Conservation (phyloP, 1,140 invertebrate species). For the Maniola jurtina region DNA sequence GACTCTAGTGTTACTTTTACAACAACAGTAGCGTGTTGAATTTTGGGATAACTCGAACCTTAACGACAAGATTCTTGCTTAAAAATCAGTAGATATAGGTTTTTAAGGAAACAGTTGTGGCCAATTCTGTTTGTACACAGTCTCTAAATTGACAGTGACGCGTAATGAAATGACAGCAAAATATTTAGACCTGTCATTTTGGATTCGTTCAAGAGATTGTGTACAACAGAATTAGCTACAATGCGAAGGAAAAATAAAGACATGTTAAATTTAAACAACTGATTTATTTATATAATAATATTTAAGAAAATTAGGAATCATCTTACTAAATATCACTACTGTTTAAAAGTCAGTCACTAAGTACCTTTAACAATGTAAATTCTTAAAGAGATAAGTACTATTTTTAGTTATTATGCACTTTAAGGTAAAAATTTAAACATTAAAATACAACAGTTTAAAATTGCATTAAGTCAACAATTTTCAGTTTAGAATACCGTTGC, state of each 20-base stretch:
- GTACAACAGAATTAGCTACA: neutral
- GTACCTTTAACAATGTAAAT: constrained; percentile 18
- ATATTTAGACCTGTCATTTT: too few species aligned
- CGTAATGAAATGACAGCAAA: too few species aligned
- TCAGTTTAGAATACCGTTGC: constrained; percentile 9
- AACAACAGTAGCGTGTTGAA: too few species aligned
- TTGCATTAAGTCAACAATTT: constrained; percentile 16
- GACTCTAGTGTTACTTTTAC: too few species aligned
- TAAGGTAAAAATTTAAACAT: constrained; percentile 9
- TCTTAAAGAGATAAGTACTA: constrained; percentile 3
- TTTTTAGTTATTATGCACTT: constrained; percentile 22
- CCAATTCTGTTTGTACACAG: too few species aligned
- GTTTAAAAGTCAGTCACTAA: constrained; percentile 46
- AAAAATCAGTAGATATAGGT: too few species aligned
- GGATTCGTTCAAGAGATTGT: too few species aligned
- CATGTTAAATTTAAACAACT: constrained; percentile 50
- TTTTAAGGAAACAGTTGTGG: too few species aligned
- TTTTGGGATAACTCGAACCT: too few species aligned
- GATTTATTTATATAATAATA: constrained; percentile 60
- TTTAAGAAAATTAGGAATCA: constrained; percentile 57
- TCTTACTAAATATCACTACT: constrained; percentile 46
- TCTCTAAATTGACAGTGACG: too few species aligned
- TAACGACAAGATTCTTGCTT: too few species aligned
- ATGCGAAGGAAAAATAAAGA: neutral
- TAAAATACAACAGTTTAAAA: constrained; percentile 26